Conservation (phyloP, 2,797 vertebrate genomes). For the Mus minutoides region DNA sequence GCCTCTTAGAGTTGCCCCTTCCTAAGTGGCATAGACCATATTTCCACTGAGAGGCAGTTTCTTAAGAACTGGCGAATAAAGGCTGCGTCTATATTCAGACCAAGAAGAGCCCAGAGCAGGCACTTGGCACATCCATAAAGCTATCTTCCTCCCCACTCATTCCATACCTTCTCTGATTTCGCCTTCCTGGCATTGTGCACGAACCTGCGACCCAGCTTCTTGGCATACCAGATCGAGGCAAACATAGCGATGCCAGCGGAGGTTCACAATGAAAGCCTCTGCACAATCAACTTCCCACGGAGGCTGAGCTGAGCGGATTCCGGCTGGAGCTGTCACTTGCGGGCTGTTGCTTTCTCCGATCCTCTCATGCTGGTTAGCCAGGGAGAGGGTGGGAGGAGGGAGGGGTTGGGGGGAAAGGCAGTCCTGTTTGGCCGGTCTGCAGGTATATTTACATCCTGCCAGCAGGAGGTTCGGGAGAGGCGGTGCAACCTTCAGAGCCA, state of each 20-base stretch:
- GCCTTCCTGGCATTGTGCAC: conserved; percentile 96
- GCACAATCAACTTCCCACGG: conserved; percentile 86
- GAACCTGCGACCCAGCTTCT: conserved; percentile 98
- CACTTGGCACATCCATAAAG: conserved; percentile 79
- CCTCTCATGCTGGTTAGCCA: conserved; percentile 83
- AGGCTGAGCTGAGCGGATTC: conserved; percentile 67
- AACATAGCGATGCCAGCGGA: conserved; percentile 90
- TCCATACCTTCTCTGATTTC: conserved; percentile 94
- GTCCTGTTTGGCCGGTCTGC: conserved; percentile 86
- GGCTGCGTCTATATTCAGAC: conserved; percentile 58
- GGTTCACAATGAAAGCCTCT: conserved; percentile 84
- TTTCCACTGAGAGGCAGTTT: conserved; percentile 68
- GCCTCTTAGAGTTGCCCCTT: conserved; percentile 63
- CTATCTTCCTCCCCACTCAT: conserved; percentile 76
- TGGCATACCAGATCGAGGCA: conserved; percentile 98
- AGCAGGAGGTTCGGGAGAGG: conserved; percentile 86
- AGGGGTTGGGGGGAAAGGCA: conserved; percentile 62
- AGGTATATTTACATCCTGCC: conserved; percentile 91
- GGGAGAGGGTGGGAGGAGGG: conserved; percentile 58
- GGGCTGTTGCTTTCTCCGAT: conserved; percentile 85
- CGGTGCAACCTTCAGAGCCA: conserved; percentile 86
- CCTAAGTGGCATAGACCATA: conserved; percentile 51
- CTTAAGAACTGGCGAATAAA: conserved; percentile 71
- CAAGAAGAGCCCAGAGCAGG: conserved; percentile 64
- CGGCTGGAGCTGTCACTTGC: conserved; percentile 84